A percentile compares a stretch with the other conserved stretches of the same genome.
Conservation (phyloP, 23 tunicate genomes). For the Halocynthia aurantium region DNA sequence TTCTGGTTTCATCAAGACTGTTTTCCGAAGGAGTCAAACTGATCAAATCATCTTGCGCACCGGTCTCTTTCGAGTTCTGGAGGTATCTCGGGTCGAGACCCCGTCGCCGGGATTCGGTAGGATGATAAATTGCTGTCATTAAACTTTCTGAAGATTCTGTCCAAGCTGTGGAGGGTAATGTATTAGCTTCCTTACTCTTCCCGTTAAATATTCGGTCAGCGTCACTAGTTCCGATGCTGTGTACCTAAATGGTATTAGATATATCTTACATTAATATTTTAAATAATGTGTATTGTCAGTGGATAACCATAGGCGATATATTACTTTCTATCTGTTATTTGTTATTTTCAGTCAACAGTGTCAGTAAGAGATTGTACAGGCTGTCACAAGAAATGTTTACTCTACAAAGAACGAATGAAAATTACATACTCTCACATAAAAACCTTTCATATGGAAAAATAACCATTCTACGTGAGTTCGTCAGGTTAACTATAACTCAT, state of each 20-base stretch:
- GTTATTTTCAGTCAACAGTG: no score
- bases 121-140: constrained; percentile 24
- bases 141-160: constrained; percentile 1
- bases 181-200: neutral
- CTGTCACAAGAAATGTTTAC: no score
- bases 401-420: no score
- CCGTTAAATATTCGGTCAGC: neutral
- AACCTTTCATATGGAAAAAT: no score
- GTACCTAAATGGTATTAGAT: constrained; percentile 1
- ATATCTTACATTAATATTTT: no score
- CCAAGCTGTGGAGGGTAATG: neutral
- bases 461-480: no score
- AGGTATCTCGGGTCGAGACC: neutral
- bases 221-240: constrained; percentile 15
- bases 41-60: neutral
- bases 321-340: no score
- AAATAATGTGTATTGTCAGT: no score
- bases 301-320: no score
- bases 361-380: no score
- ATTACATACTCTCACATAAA: no score
- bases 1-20: neutral
- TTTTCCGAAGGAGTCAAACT: constrained; percentile 16
- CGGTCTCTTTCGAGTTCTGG: neutral
- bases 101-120: neutral
- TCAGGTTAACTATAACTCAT: no score